These are phyloP conservation scores for Caenorhabditis parvicauda DNA, from an alignment of 2,888 invertebrate genomes.

Conservation along the genomic window DNA sequence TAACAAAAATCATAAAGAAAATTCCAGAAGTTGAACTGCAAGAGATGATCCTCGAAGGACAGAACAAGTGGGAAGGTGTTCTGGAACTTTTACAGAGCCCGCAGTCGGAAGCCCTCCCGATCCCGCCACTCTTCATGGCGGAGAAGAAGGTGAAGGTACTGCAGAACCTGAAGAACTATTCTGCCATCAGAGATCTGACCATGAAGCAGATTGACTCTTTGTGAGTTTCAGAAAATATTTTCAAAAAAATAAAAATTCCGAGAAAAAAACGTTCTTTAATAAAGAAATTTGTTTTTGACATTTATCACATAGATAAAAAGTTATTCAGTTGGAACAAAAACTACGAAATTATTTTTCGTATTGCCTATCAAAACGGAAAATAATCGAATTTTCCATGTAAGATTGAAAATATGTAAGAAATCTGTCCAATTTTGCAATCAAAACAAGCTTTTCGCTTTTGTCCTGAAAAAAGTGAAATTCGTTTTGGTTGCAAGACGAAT, in stretches of 20 bases:
- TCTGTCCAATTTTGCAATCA: no score
- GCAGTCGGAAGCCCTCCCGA: conserved; percentile 1
- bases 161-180: conserved; percentile 4
- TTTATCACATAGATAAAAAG: no score
- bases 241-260: background rate
- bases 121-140: conserved; percentile 12
- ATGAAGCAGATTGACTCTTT: background rate
- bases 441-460: no score
- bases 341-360: no score
- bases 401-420: no score
- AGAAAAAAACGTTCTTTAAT: background rate
- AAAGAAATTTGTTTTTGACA: no score
- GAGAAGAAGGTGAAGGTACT: conserved; percentile 10
- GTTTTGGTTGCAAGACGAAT: no score
- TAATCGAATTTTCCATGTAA: no score
- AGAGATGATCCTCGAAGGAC: conserved; percentile 77
- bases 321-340: no score
- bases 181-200: conserved; percentile 6
- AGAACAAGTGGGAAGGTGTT: conserved; percentile 70
- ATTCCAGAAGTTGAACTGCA: conserved; percentile 79
- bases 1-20: background rate
- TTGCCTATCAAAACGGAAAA: no score
- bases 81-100: conserved; percentile 6
- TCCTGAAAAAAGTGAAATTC: no score
- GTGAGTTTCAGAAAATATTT: conserved; percentile 1